Percentiles rank a stretch among this genome's conserved stretches.
Evolutionary conservation across 2,888 invertebrate species (phyloP).

Genomic region (Volucella inflata): DNA sequence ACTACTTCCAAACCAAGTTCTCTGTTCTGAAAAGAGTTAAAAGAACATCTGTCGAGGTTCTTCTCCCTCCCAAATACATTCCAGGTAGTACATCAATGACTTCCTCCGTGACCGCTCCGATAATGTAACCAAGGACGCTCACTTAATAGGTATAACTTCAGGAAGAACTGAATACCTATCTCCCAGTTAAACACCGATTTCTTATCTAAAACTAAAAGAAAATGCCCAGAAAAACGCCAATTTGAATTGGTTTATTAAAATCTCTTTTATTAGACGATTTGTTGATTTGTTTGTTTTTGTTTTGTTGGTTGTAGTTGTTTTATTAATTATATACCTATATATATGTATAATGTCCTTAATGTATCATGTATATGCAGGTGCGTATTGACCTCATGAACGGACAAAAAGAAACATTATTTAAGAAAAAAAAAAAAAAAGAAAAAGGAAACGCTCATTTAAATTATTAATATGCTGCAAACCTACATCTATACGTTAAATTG

Average conservation of each 20-base stretch:
- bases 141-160: too few species aligned
- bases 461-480: constrained; percentile 64
- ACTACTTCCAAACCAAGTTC: too few species aligned
- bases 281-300: constrained; percentile 57
- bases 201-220: neutral
- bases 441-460: constrained; percentile 59
- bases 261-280: constrained; percentile 72
- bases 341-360: constrained; percentile 62
- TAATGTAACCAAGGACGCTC: too few species aligned
- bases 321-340: constrained; percentile 65
- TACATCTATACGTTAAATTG: constrained; percentile 58
- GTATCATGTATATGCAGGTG: constrained; percentile 49
- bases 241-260: constrained; percentile 59
- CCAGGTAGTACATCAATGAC: too few species aligned
- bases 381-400: constrained; percentile 57
- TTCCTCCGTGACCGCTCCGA: too few species aligned
- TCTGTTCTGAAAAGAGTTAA: too few species aligned
- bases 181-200: too few species aligned
- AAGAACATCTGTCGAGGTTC: too few species aligned
- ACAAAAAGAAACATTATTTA: constrained; percentile 42
- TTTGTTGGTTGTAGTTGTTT: constrained; percentile 54
- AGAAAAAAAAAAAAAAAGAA: constrained; percentile 32
- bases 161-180: too few species aligned
- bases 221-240: neutral
- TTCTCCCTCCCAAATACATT: too few species aligned